These are phyloP conservation scores for Myopa tessellatipennis DNA, from an alignment of 2,888 invertebrate species.

Conservation along the genomic window DNA sequence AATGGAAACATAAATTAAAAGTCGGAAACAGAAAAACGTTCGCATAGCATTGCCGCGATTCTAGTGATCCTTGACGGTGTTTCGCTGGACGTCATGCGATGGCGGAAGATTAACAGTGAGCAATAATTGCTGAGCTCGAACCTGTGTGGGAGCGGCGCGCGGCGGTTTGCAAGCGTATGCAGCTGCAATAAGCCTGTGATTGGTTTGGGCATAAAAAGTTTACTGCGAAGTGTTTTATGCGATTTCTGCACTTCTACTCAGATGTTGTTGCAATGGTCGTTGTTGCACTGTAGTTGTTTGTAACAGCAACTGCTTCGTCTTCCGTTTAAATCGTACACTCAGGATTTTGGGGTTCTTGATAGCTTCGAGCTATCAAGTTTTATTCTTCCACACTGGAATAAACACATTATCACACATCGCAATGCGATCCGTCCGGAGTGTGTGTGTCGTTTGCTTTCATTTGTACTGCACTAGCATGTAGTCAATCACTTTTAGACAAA, in stretches of 20 bases:
- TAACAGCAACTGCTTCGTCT: neutral
- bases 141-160: conserved; percentile 26
- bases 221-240: conserved; percentile 40
- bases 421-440: too few relatives aligned
- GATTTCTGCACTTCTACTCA: conserved; percentile 30
- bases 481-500: too few relatives aligned
- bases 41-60: conserved; percentile 6
- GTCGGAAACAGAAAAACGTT: conserved; percentile 58
- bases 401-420: too few relatives aligned
- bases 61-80: conserved; percentile 22
- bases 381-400: neutral
- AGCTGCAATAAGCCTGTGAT: conserved; percentile 47
- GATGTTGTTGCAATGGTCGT: neutral
- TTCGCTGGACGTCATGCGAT: conserved; percentile 40
- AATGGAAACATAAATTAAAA: conserved; percentile 68
- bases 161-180: conserved; percentile 34
- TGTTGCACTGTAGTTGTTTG: conserved; percentile 12
- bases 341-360: neutral
- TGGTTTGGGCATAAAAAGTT: conserved; percentile 45
- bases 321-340: neutral
- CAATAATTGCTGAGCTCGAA: conserved; percentile 56
- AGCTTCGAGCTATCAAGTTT: neutral
- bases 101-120: conserved; percentile 65
- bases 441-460: too few relatives aligned
- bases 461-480: too few relatives aligned